Base-by-base conservation (phyloP, 2,888 invertebrate genomes). In the Habrosyne pyritoides region DNA sequence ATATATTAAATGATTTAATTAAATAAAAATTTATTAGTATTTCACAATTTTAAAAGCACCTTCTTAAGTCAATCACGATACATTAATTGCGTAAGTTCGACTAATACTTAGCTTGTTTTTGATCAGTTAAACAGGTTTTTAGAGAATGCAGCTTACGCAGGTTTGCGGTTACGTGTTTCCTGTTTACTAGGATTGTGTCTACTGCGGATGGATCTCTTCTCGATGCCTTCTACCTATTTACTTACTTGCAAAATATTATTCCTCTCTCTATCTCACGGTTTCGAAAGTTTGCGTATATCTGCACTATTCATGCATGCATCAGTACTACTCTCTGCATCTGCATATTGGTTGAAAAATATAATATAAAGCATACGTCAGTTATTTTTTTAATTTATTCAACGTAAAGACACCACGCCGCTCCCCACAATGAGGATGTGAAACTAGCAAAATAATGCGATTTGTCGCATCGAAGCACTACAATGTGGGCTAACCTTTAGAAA, bases 391-490 rank as follows among this genome's bases (percentile, higher is more conserved):
- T 50, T 50, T 50, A 50, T 50, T 50, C 28, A 50, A 50, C 18
- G 10, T n/a, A n/a, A 42, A 47, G 56, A 59, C 49, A 59, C 60
- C 54, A 57, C 59, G 62, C 54, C 57, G 33, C 52, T 50, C 52
- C 55, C 51, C 47, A 70, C 69, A 78, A 75, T 67, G 57, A 59
- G 62, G 58, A 66, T 66, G 70, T 57, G 69, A 77, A 79, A 77
- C 79, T 82, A 77, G 77, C 80, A 75, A 77, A 75, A 82, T 86
- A 86, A 87, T 84, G 67, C 81, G 84, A 86, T 86, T 85, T 84
- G 67, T 69, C 75, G 84, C 79, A 74, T 73, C 76, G 64, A 52
- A 30, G 67, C 63, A 67, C 65, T 59, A 63, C 61, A 67, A 72
- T 71, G 63, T 61, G 53, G 59, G 55, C 54, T 63, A 61, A 60